Evolutionary conservation across 2,888 invertebrate genomes (phyloP).

Genomic region (Andrena bicolor): DNA sequence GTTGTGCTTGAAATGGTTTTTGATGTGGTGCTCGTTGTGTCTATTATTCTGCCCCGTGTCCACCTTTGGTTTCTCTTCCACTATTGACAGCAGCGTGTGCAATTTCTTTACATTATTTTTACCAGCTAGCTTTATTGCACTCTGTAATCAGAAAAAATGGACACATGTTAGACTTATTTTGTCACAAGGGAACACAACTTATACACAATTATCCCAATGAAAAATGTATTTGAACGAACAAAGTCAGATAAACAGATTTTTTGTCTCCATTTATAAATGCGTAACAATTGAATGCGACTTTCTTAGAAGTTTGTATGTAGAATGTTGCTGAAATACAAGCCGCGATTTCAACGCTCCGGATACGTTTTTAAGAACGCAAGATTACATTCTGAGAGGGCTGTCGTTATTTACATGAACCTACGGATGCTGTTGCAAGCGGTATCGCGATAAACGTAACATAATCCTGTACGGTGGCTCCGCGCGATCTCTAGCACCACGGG

Average conservation of each 20-base stretch:
- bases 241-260: background rate
- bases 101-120: conserved; percentile 87
- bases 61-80: conserved; percentile 87
- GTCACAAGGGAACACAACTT: background rate
- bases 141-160: conserved; percentile 82
- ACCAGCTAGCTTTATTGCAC: conserved; percentile 87
- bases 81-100: conserved; percentile 86
- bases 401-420: conserved; percentile 36
- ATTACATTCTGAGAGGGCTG: conserved; percentile 20
- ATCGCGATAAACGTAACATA: conserved; percentile 46
- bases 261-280: background rate
- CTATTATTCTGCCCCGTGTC: conserved; percentile 87
- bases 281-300: background rate
- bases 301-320: background rate
- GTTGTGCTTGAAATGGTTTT: conserved; percentile 84
- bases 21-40: conserved; percentile 84
- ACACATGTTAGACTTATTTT: background rate
- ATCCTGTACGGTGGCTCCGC: conserved; percentile 24
- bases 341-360: background rate
- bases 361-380: background rate
- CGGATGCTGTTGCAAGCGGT: conserved; percentile 39
- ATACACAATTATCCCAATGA: background rate
- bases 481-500: conserved; percentile 7
- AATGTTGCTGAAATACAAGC: background rate
- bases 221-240: background rate